Conservation (phyloP, 2,888 invertebrate species). For the Drosophila engyochracea region DNA sequence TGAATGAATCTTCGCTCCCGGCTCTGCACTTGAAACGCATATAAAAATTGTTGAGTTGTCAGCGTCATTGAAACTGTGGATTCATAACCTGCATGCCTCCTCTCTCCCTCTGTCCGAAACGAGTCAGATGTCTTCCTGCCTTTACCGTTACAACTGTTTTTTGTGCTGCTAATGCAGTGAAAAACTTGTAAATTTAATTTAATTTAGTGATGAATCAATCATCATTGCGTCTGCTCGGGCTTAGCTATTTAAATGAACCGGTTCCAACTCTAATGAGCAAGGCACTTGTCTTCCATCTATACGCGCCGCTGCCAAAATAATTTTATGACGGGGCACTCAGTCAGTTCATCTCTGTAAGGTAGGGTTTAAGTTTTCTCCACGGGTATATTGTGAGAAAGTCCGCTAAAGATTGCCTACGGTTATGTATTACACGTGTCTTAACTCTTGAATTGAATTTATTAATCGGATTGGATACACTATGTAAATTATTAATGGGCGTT, state of each 20-base stretch:
- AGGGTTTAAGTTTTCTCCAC: slow-evolving; percentile 65
- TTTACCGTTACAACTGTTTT: slow-evolving; percentile 47
- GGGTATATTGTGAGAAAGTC: slow-evolving; percentile 61
- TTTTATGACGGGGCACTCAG: slow-evolving; percentile 45
- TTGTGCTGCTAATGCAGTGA: slow-evolving; percentile 48
- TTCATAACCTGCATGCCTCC: background rate
- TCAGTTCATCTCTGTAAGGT: slow-evolving; percentile 25
- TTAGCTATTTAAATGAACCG: slow-evolving; percentile 73
- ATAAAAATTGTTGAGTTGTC: slow-evolving; percentile 75
- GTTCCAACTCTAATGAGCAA: slow-evolving; percentile 62
- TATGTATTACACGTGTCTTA: slow-evolving; percentile 42
- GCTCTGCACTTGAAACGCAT: slow-evolving; percentile 72
- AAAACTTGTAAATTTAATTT: slow-evolving; percentile 67
- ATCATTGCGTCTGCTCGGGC: slow-evolving; percentile 66
- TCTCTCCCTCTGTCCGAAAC: background rate
- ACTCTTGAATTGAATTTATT: slow-evolving; percentile 45
- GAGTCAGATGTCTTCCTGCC: slow-evolving; percentile 9
- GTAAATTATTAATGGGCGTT: slow-evolving; percentile 41
- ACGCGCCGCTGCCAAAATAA: slow-evolving; percentile 27
- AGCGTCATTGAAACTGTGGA: slow-evolving; percentile 44
- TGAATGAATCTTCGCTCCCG: slow-evolving; percentile 62
- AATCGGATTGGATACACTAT: slow-evolving; percentile 44
- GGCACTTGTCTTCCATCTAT: slow-evolving; percentile 61
- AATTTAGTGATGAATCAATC: slow-evolving; percentile 75
- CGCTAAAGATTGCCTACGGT: slow-evolving; percentile 10